A percentile compares a stretch with the other conserved stretches of the same genome.
These are phyloP conservation scores for Karalla daura DNA, from an alignment of 2,797 vertebrate genomes.

Conservation along the genomic window DNA sequence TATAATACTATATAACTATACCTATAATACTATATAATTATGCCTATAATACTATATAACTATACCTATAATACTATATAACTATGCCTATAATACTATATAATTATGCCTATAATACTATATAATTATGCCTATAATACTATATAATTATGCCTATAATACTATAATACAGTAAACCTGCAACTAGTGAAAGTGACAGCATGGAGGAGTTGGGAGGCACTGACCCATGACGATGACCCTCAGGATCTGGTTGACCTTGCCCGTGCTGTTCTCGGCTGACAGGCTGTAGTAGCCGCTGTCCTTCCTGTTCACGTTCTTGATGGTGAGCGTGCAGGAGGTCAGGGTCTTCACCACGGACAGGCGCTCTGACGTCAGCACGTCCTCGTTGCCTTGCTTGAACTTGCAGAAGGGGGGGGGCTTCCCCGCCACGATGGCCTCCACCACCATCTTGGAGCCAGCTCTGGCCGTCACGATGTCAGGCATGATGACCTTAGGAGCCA, in stretches of 20 bases:
- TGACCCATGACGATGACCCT: slow-evolving; percentile 93
- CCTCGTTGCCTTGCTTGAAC: slow-evolving; percentile 92
- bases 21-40: too few relatives aligned
- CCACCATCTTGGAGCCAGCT: slow-evolving; percentile 94
- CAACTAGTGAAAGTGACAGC: too few relatives aligned
- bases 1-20: too few relatives aligned
- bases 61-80: too few relatives aligned
- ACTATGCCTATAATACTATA: too few relatives aligned
- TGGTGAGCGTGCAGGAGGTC: slow-evolving; percentile 88
- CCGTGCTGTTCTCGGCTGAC: slow-evolving; percentile 93
- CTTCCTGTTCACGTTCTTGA: slow-evolving; percentile 92
- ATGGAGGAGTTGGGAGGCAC: too few relatives aligned
- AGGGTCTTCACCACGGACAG: slow-evolving; percentile 91
- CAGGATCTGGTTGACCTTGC: slow-evolving; percentile 91
- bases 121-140: too few relatives aligned
- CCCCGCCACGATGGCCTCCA: slow-evolving; percentile 94
- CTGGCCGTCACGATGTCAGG: slow-evolving; percentile 91
- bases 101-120: too few relatives aligned
- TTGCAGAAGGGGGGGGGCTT: slow-evolving; percentile 92
- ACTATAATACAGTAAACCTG: too few relatives aligned
- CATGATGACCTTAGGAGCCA: slow-evolving; percentile 95
- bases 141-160: too few relatives aligned
- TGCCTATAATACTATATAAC: too few relatives aligned
- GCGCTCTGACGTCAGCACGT: slow-evolving; percentile 92
- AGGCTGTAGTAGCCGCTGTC: slow-evolving; percentile 96